These are phyloP conservation scores for Scaeva pyrastri DNA, from an alignment of 2,888 invertebrate species.

Conservation along the genomic window DNA sequence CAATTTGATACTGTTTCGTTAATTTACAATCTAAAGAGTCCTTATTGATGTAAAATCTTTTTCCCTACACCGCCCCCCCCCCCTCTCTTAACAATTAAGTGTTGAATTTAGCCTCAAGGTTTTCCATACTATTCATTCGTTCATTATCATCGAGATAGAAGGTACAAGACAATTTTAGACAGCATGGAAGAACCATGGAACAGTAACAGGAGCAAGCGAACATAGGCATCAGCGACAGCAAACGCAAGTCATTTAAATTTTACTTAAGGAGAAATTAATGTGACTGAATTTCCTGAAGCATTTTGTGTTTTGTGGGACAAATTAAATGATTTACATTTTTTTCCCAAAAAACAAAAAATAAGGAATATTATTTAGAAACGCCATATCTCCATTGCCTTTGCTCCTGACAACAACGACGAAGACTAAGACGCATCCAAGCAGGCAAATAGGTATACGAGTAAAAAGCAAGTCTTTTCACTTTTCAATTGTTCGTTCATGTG, in stretches of 20 bases:
- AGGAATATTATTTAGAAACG: conserved; percentile 17
- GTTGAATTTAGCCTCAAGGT: conserved; percentile 33
- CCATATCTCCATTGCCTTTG: not conserved
- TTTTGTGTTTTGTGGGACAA: conserved; percentile 49
- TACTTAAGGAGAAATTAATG: conserved; percentile 44
- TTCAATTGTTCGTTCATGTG: conserved; percentile 49
- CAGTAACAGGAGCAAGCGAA: not conserved
- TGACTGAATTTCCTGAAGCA: conserved; percentile 45
- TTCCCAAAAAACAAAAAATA: too few species aligned
- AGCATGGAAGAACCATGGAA: not conserved
- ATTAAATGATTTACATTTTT: conserved; percentile 69
- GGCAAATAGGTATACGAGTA: too few species aligned
- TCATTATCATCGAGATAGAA: conserved; percentile 21
- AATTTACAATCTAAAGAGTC: conserved; percentile 35
- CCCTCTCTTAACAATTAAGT: conserved; percentile 6
- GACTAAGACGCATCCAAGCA: not conserved
- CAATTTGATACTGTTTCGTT: conserved; percentile 36
- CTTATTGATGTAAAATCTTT: conserved; percentile 37
- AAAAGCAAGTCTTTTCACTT: conserved; percentile 31
- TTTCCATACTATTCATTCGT: not conserved
- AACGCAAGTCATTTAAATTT: conserved; percentile 53
- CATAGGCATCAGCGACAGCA: not conserved
- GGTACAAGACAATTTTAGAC: not conserved
- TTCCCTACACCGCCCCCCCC: not conserved
- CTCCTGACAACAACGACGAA: not conserved